Evolutionary conservation across 92 coral and sea anemone species (phyloP).

Genomic region (Zoanthus sansibaricus): DNA sequence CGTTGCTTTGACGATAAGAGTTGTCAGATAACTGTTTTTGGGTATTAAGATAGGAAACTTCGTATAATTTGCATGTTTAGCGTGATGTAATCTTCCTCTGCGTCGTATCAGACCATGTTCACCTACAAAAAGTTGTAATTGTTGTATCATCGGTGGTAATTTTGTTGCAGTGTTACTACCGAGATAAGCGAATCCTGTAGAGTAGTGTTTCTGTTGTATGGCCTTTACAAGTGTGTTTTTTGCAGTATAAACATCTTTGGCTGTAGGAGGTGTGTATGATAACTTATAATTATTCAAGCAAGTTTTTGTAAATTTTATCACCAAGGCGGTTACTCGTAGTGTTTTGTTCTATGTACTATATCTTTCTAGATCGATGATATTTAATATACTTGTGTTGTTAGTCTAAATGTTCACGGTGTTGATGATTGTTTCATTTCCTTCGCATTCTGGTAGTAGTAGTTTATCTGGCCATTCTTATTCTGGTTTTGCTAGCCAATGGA

Average conservation of each 20-base stretch:
- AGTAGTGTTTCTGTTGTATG: slow-evolving; percentile 6
- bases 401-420: slow-evolving; percentile 34
- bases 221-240: neutral
- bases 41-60: neutral
- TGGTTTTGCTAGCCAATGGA: slow-evolving; percentile 8
- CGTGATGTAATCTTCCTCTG: neutral
- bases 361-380: slow-evolving; percentile 44
- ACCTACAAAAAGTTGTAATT: neutral
- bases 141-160: slow-evolving; percentile 14
- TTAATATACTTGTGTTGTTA: slow-evolving; percentile 18
- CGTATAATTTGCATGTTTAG: neutral
- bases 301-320: slow-evolving; percentile 28
- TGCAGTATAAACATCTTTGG: neutral
- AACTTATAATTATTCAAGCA: neutral
- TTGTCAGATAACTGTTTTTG: neutral
- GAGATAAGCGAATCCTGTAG: neutral
- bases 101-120: neutral
- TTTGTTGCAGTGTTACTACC: neutral
- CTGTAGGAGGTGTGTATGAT: neutral
- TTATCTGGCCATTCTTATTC: slow-evolving; percentile 8
- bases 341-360: slow-evolving; percentile 59
- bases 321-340: slow-evolving; percentile 43
- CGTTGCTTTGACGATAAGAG: neutral
- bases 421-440: slow-evolving; percentile 8
- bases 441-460: slow-evolving; percentile 1